Evolutionary conservation across 2,797 vertebrate genomes (phyloP).

Genomic region (Steatocranus sp.): DNA sequence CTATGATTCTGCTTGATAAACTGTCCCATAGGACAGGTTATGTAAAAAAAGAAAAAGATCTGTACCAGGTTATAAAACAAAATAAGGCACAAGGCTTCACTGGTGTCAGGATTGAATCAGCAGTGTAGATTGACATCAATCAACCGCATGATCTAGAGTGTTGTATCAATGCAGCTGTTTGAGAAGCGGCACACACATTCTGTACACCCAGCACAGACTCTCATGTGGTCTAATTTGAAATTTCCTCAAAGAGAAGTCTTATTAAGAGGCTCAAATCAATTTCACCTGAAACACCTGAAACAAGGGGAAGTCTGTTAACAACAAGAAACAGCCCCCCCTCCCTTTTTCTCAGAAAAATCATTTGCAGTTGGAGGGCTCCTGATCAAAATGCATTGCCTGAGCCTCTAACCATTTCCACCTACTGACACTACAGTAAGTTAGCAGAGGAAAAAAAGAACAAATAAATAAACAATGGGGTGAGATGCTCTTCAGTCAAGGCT

Average conservation of each 20-base stretch:
- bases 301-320: constrained; percentile 57
- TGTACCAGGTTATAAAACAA: not conserved
- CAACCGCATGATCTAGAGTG: not conserved
- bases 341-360: constrained; percentile 29
- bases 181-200: constrained; percentile 15
- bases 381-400: constrained; percentile 70
- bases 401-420: constrained; percentile 47
- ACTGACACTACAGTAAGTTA: constrained; percentile 58
- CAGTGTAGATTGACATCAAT: constrained; percentile 5
- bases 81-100: constrained; percentile 1
- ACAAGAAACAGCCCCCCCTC: constrained; percentile 10
- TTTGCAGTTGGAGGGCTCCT: constrained; percentile 47
- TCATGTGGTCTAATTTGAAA: constrained; percentile 51
- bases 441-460: constrained; percentile 29
- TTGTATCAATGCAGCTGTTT: constrained; percentile 35
- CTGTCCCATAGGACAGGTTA: not conserved
- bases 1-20: not conserved
- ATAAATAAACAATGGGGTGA: constrained; percentile 67
- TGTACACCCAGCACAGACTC: not conserved
- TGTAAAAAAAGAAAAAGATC: not conserved
- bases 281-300: constrained; percentile 60
- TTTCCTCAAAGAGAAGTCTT: constrained; percentile 56
- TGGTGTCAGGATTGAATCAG: constrained; percentile 32
- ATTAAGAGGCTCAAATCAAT: constrained; percentile 62
- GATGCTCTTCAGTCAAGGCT: constrained; percentile 60